Evolutionary conservation across 1,140 invertebrate species (phyloP).

Genomic region (Euura lappo): DNA sequence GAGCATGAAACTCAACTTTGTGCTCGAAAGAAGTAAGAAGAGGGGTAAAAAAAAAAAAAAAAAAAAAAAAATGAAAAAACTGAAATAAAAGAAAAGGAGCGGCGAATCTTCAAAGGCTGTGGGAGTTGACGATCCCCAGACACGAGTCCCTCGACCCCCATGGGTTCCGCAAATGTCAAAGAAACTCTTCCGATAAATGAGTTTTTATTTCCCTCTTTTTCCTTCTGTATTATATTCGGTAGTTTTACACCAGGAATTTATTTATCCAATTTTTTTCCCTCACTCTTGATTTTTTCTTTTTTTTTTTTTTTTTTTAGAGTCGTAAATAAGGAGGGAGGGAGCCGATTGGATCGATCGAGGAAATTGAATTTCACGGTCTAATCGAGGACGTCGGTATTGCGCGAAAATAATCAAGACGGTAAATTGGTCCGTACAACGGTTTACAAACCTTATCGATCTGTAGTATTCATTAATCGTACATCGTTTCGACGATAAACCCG

Average conservation of each 20-base stretch:
- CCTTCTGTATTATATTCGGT: no score
- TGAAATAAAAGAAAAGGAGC: not conserved
- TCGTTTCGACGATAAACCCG: no score
- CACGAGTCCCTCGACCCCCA: not conserved
- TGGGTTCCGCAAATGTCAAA: not conserved
- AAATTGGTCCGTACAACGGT: no score
- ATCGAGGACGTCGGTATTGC: no score
- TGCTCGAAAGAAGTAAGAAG: not conserved
- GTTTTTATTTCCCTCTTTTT: not conserved
- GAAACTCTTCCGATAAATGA: not conserved
- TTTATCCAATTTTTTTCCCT: no score
- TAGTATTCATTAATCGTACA: no score
- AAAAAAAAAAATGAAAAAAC: conserved; percentile 7
- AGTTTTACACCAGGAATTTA: no score
- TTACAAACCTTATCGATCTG: no score
- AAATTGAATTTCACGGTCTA: not conserved
- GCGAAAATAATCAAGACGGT: no score
- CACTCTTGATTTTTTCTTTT: no score
- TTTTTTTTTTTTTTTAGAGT: no score
- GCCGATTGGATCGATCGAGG: not conserved
- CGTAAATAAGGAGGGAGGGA: not conserved
- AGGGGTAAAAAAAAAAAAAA: not conserved
- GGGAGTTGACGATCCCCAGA: conserved; percentile 1
- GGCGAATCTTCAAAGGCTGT: not conserved
- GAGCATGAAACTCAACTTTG: not conserved